These are phyloP conservation scores for Drosophila arizonae DNA, from an alignment of 1,140 invertebrate genomes.

Conservation along the genomic window DNA sequence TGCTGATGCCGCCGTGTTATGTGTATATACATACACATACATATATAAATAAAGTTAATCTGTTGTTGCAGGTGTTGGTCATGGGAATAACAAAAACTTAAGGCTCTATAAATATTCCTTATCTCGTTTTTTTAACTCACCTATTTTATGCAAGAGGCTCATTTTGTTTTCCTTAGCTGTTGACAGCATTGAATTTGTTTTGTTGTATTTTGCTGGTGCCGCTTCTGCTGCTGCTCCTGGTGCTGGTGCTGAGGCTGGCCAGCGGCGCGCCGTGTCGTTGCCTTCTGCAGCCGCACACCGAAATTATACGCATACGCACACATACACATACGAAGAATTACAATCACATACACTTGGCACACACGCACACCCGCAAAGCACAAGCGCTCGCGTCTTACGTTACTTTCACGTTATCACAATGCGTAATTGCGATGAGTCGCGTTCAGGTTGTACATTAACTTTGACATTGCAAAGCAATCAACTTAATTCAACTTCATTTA, in stretches of 20 bases:
- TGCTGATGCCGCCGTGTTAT: neutral
- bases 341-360: constrained; percentile 20
- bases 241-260: constrained; percentile 29
- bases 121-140: constrained; percentile 39
- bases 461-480: constrained; percentile 56
- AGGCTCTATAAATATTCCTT: neutral
- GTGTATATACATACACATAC: constrained; percentile 5
- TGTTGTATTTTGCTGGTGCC: constrained; percentile 27
- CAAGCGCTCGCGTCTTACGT: constrained; percentile 44
- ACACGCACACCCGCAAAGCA: constrained; percentile 48
- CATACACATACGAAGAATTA: constrained; percentile 31
- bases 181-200: constrained; percentile 40
- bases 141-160: constrained; percentile 69
- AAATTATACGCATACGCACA: constrained; percentile 49
- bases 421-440: constrained; percentile 31
- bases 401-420: constrained; percentile 48
- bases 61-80: constrained; percentile 30
- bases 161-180: constrained; percentile 46
- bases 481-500: constrained; percentile 57
- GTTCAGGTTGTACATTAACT: constrained; percentile 40
- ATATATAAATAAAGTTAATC: constrained; percentile 2
- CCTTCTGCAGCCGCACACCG: constrained; percentile 53
- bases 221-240: constrained; percentile 6
- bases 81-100: constrained; percentile 11
- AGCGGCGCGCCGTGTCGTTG: constrained; percentile 44